Evolutionary conservation across 2,888 invertebrate genomes (phyloP).

Genomic region (Acanthococcus lagerstroemiae): DNA sequence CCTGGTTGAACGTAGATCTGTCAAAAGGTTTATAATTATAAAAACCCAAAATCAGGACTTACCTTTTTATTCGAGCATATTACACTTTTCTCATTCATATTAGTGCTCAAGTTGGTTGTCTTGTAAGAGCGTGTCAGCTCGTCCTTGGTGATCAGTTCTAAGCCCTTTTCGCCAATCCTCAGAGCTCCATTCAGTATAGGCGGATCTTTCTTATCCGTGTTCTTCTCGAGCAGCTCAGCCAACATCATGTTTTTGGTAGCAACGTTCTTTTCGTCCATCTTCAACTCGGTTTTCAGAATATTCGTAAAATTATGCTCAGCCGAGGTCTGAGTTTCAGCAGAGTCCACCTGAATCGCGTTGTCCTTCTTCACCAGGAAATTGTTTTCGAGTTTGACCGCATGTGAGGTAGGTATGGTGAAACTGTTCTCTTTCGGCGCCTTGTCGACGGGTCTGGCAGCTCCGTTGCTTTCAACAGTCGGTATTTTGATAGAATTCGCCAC

Average conservation of each 20-base stretch:
- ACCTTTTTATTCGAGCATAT: slow-evolving; percentile 27
- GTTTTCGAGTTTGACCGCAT: slow-evolving; percentile 3
- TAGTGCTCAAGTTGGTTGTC: not conserved
- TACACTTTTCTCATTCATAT: slow-evolving; percentile 21
- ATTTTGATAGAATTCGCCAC: not conserved
- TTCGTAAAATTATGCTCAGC: not conserved
- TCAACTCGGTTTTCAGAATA: slow-evolving; percentile 8
- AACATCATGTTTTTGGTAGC: slow-evolving; percentile 56
- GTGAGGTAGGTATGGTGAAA: not conserved
- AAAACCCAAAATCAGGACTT: not conserved
- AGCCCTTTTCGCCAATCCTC: slow-evolving; percentile 50
- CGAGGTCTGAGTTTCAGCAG: not conserved
- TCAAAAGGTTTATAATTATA: too few species aligned
- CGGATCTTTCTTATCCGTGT: slow-evolving; percentile 51
- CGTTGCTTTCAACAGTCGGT: not conserved
- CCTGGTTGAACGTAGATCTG: too few species aligned
- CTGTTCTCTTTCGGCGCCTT: not conserved
- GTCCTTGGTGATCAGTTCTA: slow-evolving; percentile 44
- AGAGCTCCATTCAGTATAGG: slow-evolving; percentile 49
- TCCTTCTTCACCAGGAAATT: slow-evolving; percentile 8
- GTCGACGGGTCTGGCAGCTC: not conserved
- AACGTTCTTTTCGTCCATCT: not conserved
- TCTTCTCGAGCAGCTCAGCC: slow-evolving; percentile 72
- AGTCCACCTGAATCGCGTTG: slow-evolving; percentile 1
- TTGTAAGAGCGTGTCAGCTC: not conserved